Evolutionary conservation across 92 coral and sea anemone species (phyloP).

Genomic region (Epizoanthus fatuus): DNA sequence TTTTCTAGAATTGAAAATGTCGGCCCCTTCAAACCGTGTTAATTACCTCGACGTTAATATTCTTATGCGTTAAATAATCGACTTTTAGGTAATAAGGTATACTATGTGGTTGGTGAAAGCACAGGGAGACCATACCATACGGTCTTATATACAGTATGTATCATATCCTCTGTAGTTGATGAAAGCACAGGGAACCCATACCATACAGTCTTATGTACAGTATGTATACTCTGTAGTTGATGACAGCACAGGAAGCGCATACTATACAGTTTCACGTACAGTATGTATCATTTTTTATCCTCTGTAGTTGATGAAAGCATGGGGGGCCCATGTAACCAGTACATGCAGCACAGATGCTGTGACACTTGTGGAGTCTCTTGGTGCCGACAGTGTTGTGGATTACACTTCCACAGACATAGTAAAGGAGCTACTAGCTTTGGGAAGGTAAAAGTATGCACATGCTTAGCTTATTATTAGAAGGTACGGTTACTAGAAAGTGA

Average conservation of each 20-base stretch:
- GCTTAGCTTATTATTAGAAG: no score
- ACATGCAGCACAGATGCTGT: constrained; percentile 94
- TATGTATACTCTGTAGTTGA: not conserved
- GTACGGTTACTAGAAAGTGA: no score
- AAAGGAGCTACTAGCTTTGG: constrained; percentile 52
- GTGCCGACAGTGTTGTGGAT: constrained; percentile 93
- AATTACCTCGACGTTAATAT: no score
- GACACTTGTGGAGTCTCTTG: constrained; percentile 83
- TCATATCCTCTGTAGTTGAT: not conserved
- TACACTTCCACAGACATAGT: constrained; percentile 70
- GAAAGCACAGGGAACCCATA: not conserved
- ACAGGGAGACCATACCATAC: not conserved
- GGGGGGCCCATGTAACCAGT: constrained; percentile 96
- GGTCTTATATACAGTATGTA: not conserved
- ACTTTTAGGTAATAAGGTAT: no score
- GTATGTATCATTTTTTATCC: not conserved
- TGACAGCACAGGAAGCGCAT: not conserved
- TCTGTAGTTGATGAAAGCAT: constrained; percentile 86
- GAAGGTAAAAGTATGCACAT: constrained; percentile 43
- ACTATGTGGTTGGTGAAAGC: not conserved
- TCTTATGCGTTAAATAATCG: no score
- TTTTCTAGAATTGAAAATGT: no score
- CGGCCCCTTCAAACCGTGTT: no score
- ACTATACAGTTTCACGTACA: not conserved
- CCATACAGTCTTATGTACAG: not conserved